Conservation (phyloP, 2,888 invertebrate genomes). For the Phorcus lineatus region DNA sequence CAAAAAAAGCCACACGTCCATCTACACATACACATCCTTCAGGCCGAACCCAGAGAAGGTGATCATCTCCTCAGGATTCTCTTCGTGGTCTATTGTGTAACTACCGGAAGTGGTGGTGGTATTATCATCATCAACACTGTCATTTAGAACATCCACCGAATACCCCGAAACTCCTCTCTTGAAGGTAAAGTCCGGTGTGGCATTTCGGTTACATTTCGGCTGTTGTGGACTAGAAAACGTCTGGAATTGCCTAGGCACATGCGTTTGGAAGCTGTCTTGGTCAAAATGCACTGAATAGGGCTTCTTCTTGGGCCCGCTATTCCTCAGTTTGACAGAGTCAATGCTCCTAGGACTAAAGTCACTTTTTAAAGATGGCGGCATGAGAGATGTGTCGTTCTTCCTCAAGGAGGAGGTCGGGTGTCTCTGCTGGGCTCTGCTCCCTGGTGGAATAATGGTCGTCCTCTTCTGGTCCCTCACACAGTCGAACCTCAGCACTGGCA, state of each 20-base stretch:
- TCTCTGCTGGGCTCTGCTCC: not conserved
- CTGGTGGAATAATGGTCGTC: not conserved
- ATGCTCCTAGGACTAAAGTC: not conserved
- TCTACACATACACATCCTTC: slow-evolving; percentile 20
- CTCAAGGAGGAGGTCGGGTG: not conserved
- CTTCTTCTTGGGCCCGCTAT: not conserved
- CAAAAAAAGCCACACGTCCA: too few relatives aligned
- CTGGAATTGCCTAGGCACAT: not conserved
- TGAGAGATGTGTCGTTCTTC: not conserved
- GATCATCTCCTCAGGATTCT: not conserved
- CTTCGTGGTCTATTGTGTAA: slow-evolving; percentile 35
- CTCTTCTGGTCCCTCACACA: slow-evolving; percentile 2
- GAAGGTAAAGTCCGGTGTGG: not conserved
- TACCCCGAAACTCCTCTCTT: not conserved
- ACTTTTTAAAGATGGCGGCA: slow-evolving; percentile 4
- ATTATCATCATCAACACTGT: slow-evolving; percentile 37
- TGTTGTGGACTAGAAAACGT: not conserved
- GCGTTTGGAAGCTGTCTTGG: not conserved
- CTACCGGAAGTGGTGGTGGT: slow-evolving; percentile 37
- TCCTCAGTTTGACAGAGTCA: not conserved
- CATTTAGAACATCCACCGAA: slow-evolving; percentile 37
- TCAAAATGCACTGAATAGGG: slow-evolving; percentile 18
- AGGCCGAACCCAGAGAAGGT: slow-evolving; percentile 6
- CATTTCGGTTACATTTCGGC: not conserved
- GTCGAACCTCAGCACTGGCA: slow-evolving; percentile 6